Base-by-base conservation (phyloP, 2,888 invertebrate genomes). In the Ennomos erosarius region DNA sequence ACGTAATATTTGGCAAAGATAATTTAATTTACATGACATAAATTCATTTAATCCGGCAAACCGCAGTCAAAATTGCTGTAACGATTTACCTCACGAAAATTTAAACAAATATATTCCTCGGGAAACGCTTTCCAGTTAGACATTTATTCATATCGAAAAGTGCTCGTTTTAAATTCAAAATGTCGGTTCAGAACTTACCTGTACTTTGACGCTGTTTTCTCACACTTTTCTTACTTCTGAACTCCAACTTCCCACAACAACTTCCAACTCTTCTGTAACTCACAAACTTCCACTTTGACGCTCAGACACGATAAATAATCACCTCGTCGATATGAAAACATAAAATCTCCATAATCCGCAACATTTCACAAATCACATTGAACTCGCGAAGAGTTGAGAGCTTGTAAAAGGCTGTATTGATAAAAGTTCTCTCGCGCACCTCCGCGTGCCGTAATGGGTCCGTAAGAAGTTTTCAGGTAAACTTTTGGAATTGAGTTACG, bases 281-380 rank as follows among this genome's bases (percentile, higher is more conserved):
- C 81, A 79, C 78, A 79, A 82, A 83, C 74, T 77, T 78, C 74
- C 82, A 81, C 81, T 79, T 75, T 70, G 66, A 64, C 70, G 66
- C 75, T 81, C 68, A 79, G 69, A 71, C 82, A 85, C 85, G 76
- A 70, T 73, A 80, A 79, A 75, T 81, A 85, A 84, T 78, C 86
- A 87, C 85, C 73, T 78, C 71, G 72, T 73, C 72, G 74, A 76
- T 75, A 77, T 75, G 68, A 71, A 79, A 82, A 80, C 77, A 76
- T 73, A 70, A 77, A 79, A 85, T 81, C 78, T 77, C 73, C 85
- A 84, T 84, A 80, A 84, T 81, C 79, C 73, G 74, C 75, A 80
- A 81, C 88, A 90, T 84, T 87, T 87, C 82, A 83, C 85, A 83
- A 76, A 82, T 84, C 83, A 84, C 84, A 82, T 78, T 80, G 70